These are phyloP conservation scores for Limenitis camilla DNA, from an alignment of 2,888 invertebrate genomes.

Conservation along the genomic window DNA sequence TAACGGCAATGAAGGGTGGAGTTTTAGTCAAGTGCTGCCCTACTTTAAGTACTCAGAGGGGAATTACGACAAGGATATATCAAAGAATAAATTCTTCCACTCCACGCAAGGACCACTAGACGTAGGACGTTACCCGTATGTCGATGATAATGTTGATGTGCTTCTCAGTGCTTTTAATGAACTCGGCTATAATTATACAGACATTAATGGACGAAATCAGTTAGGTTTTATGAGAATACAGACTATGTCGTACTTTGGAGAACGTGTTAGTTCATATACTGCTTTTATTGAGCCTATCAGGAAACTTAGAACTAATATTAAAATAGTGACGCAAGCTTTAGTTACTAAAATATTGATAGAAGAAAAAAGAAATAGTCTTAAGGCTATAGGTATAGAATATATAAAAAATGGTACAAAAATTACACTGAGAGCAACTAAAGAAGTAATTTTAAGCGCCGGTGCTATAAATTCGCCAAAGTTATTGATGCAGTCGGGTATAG, in stretches of 20 bases:
- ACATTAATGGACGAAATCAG: conserved; percentile 61
- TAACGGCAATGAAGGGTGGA: conserved; percentile 62
- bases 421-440: conserved; percentile 45
- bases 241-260: conserved; percentile 61
- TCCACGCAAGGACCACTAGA: conserved; percentile 64
- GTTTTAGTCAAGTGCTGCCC: conserved; percentile 52
- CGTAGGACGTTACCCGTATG: conserved; percentile 59
- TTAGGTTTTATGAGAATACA: conserved; percentile 66
- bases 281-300: conserved; percentile 63
- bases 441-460: conserved; percentile 60
- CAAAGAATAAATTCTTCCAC: conserved; percentile 58
- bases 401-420: conserved; percentile 59
- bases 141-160: conserved; percentile 62
- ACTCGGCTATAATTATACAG: conserved; percentile 63
- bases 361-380: conserved; percentile 35
- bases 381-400: conserved; percentile 51
- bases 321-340: conserved; percentile 54
- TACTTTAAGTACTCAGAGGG: conserved; percentile 69
- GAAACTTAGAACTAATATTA: conserved; percentile 51
- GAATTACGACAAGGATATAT: conserved; percentile 64
- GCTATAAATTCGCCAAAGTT: conserved; percentile 63
- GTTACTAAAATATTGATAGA: conserved; percentile 56
- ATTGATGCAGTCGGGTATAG: conserved; percentile 64
- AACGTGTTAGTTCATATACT: conserved; percentile 62
- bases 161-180: conserved; percentile 60